Base-by-base conservation (phyloP, 2,113 vertebrate genomes). In the Probosciger aterrimus region DNA sequence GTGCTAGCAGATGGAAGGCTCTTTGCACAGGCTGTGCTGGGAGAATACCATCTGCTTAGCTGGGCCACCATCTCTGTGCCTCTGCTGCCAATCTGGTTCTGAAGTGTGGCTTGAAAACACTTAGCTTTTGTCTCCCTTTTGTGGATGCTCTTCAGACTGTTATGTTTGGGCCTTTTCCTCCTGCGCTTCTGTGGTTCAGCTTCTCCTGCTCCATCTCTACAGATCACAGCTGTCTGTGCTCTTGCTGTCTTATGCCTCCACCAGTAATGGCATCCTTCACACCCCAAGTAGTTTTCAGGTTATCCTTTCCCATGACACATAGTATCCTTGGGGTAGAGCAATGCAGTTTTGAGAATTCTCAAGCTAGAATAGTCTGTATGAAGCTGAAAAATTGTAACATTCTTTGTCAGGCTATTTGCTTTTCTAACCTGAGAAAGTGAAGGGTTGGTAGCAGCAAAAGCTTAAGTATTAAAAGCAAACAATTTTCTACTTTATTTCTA, bases 41-140 rank as follows among this genome's bases (percentile, higher is more conserved):
- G 55, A 53, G 86, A 90, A 55, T 55, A 52, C 95, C 95, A 93
- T 96, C 96, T 97, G 96, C 77, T 86, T 31, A 35, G 30, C 60
- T 47, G 41, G 74, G 77, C 82, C 60, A 92, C 89, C 88, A 52
- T 74, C 50, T 67, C 80, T 79, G 62, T 71, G 52, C 35, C 39
- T 81, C 33, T 68, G 33, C 33, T 84, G 69, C 68, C 68, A 71
- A 3, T 30, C 44, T 90, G 78, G 22, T 88, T 78, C 60, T 93
- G 12, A 86, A 92, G 60, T 20, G 25, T 23, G 22, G 30, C 49
- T 77, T 77, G n/a, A 69, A 89, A 86, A 76, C 31, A 35, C 33
- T n/a, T 53, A 20, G 27, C 41, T 73, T 79, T 91, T 55, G 47
- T 46, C 77, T 88, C 35, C 23, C 10, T 70, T 86, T 63, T 78